A percentile compares a stretch with the other conserved stretches of the same genome.
Evolutionary conservation across 2,797 vertebrate species (phyloP).

Genomic region (Percopsis omiscomaycus): DNA sequence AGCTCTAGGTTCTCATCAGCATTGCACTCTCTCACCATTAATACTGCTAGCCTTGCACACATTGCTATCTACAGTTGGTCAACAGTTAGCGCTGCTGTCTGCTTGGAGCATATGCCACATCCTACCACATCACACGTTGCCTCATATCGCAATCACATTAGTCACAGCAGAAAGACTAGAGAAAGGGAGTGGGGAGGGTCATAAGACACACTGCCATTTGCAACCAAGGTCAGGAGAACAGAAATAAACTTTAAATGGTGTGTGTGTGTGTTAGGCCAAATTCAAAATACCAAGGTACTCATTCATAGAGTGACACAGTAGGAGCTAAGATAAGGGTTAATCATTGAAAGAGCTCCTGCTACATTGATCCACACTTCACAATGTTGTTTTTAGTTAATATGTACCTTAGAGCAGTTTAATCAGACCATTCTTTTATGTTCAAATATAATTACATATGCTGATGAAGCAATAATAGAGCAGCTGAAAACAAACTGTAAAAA

Average conservation of each 20-base stretch:
- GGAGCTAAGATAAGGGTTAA: background rate
- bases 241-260: background rate
- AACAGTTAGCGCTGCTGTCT: background rate
- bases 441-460: background rate
- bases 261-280: background rate
- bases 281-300: background rate
- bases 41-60: background rate
- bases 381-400: background rate
- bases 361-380: background rate
- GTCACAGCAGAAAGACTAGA: conserved; percentile 23
- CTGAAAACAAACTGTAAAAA: too few relatives aligned
- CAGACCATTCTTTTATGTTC: background rate
- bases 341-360: background rate
- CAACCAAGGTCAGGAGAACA: background rate
- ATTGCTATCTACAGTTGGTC: background rate
- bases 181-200: conserved; percentile 28
- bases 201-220: conserved; percentile 30
- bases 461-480: background rate
- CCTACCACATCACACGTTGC: conserved; percentile 11
- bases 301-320: background rate
- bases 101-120: background rate
- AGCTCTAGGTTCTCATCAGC: background rate
- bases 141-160: conserved; percentile 24
- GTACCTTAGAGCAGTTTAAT: background rate
- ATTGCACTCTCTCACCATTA: background rate